phyloP scores from a whole-genome alignment of 2,888 invertebrate species.

The Criorhina ranunculi region DNA sequence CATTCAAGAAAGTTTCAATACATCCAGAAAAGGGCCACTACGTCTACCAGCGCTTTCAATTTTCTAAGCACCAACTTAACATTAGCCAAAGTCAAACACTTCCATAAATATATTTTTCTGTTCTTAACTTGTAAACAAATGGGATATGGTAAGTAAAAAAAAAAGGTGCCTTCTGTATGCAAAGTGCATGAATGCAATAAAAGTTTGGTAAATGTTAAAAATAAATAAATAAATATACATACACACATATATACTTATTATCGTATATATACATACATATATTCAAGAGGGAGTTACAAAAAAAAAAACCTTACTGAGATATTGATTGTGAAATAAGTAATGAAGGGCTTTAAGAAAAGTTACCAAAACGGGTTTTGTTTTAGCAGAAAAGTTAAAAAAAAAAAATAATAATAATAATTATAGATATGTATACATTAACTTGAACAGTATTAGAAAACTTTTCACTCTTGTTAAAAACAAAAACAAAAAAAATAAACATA shows the following conservation, averaged over 20 bases:
- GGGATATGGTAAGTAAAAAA: constrained; percentile 57
- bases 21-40: too few relatives aligned
- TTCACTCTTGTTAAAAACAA: constrained; percentile 25
- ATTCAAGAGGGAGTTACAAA: constrained; percentile 1
- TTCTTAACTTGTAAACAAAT: constrained; percentile 17
- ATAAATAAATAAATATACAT: not conserved
- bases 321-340: constrained; percentile 40
- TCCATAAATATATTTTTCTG: not conserved
- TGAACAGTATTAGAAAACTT: constrained; percentile 41
- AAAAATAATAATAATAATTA: constrained; percentile 4
- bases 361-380: constrained; percentile 44
- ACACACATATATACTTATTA: not conserved
- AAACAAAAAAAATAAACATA: not conserved
- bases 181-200: constrained; percentile 66
- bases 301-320: constrained; percentile 15
- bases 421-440: constrained; percentile 9
- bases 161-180: constrained; percentile 66
- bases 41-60: too few relatives aligned
- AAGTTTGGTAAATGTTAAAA: constrained; percentile 50
- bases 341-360: constrained; percentile 50
- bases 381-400: constrained; percentile 24
- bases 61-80: not conserved
- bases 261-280: constrained; percentile 18
- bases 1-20: too few relatives aligned
- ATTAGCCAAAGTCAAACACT: not conserved